phyloP scores from a whole-genome alignment of 2,113 vertebrate species.

The Mesitornis unicolor region DNA sequence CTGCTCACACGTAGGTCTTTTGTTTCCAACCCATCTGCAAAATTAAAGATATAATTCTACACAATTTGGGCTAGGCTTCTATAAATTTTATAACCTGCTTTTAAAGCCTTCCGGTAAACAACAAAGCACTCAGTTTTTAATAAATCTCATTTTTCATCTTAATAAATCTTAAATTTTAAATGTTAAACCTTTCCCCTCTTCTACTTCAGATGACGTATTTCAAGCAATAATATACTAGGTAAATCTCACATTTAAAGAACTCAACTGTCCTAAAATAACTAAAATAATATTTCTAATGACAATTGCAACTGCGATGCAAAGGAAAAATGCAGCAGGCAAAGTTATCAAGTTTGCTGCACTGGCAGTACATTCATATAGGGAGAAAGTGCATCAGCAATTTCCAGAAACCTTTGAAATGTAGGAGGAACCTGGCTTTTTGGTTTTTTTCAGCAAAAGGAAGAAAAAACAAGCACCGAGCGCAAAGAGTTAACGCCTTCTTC shows the following conservation, averaged over 20 bases:
- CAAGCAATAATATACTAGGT: background rate
- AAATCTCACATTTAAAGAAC: background rate
- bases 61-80: conserved; percentile 5
- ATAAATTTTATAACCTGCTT: conserved; percentile 2
- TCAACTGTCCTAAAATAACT: background rate
- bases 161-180: background rate
- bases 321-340: background rate
- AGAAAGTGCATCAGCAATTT: background rate
- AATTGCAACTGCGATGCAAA: background rate
- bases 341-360: too few species aligned
- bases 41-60: conserved; percentile 22
- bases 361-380: background rate
- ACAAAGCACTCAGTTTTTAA: background rate
- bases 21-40: background rate
- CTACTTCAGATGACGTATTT: background rate
- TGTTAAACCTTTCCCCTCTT: background rate
- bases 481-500: conserved; percentile 56
- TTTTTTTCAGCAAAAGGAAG: background rate
- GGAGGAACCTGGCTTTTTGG: background rate
- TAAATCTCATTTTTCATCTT: too few species aligned
- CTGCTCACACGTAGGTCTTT: background rate
- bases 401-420: background rate
- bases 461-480: too few species aligned
- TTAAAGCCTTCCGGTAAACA: conserved; percentile 22
- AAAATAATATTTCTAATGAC: too few species aligned